Conservation (phyloP, 2,888 invertebrate species). For the Acronicta leporina region DNA sequence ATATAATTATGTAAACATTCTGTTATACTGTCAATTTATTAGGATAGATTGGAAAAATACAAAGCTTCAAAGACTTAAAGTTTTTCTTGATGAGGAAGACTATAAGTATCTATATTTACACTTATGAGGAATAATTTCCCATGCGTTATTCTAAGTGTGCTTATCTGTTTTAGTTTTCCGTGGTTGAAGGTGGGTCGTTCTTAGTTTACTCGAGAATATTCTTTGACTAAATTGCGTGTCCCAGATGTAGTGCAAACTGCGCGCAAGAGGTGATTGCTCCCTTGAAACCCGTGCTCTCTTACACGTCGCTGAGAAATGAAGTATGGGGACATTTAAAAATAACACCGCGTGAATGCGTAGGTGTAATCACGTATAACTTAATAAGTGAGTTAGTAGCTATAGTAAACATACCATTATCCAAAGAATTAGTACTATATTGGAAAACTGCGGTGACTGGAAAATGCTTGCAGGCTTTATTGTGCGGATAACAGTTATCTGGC, state of each 20-base stretch:
- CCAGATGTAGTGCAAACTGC: constrained; percentile 47
- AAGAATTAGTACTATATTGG: too few relatives aligned
- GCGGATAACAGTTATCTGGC: constrained; percentile 4
- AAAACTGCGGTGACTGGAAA: too few relatives aligned
- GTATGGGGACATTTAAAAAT: constrained; percentile 64
- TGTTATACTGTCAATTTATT: constrained; percentile 18
- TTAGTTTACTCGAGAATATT: constrained; percentile 44
- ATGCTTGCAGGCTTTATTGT: constrained; percentile 4
- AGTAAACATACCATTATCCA: not conserved
- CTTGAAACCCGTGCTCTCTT: constrained; percentile 48
- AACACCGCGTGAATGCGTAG: constrained; percentile 35
- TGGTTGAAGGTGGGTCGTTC: constrained; percentile 5
- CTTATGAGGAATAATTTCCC: not conserved
- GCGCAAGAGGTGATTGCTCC: constrained; percentile 64
- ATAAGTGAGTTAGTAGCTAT: not conserved
- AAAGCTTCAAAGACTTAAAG: too few relatives aligned
- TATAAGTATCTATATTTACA: not conserved
- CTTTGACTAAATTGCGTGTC: constrained; percentile 40
- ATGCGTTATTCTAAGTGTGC: not conserved
- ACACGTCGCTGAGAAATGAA: constrained; percentile 48
- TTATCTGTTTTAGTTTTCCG: not conserved
- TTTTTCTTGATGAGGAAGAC: not conserved
- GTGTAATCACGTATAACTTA: constrained; percentile 34
- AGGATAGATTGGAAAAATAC: not conserved
- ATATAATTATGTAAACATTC: constrained; percentile 31